These are phyloP conservation scores for Panthera uncia DNA, from an alignment of 2,113 vertebrate genomes.

Conservation along the genomic window DNA sequence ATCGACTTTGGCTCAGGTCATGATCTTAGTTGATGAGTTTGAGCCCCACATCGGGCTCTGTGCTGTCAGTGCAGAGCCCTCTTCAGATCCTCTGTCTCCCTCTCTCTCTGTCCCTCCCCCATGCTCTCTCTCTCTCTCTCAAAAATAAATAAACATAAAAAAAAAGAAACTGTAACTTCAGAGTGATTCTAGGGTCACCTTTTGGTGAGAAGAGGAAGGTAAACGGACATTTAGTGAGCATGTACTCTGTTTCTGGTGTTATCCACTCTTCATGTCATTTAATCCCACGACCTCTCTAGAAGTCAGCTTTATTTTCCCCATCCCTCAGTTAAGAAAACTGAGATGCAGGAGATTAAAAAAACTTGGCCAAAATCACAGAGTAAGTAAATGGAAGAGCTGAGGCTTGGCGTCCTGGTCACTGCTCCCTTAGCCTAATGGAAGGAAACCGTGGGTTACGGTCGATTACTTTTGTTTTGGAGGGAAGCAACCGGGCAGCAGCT, in stretches of 20 bases:
- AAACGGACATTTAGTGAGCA: background rate
- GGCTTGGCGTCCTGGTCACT: background rate
- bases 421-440: background rate
- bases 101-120: no score
- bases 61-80: no score
- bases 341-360: background rate
- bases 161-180: background rate
- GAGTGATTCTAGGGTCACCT: background rate
- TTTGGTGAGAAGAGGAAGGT: background rate
- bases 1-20: no score
- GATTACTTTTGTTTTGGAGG: slow-evolving; percentile 59
- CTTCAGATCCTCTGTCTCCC: no score
- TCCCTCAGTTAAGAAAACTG: slow-evolving; percentile 7
- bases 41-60: no score
- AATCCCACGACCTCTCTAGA: background rate
- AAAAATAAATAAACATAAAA: no score
- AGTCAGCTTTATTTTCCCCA: background rate
- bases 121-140: no score
- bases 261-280: background rate
- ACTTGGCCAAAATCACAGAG: background rate
- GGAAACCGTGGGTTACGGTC: background rate
- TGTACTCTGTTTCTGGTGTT: background rate
- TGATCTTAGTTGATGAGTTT: no score
- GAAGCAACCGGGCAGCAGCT: background rate
- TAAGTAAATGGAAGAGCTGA: background rate